Evolutionary conservation across 2,113 vertebrate genomes (phyloP).

Genomic region (Ameiurus melas): DNA sequence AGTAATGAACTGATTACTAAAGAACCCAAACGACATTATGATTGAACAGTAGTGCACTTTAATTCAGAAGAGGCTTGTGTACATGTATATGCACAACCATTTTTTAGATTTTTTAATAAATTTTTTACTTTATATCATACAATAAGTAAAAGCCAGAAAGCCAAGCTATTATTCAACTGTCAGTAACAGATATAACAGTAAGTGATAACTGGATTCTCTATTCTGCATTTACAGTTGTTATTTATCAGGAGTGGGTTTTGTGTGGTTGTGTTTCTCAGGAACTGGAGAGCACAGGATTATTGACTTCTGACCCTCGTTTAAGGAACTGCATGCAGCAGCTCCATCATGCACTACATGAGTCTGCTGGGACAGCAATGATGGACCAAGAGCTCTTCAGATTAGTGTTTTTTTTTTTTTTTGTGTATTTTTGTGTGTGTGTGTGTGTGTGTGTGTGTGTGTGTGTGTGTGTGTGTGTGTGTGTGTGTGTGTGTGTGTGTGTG

Average conservation of each 20-base stretch:
- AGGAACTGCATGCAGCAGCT: conserved; percentile 79
- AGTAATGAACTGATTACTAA: background rate
- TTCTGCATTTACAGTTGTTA: background rate
- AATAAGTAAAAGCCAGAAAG: background rate
- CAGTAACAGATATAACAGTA: background rate
- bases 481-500: background rate
- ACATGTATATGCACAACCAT: background rate
- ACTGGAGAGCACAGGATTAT: conserved; percentile 79
- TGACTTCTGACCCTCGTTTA: conserved; percentile 83
- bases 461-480: background rate
- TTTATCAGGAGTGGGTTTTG: background rate
- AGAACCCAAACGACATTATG: background rate
- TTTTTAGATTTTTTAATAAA: too few species aligned
- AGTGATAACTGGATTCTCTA: background rate
- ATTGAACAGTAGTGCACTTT: background rate
- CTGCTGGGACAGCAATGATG: conserved; percentile 74
- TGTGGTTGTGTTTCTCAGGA: conserved; percentile 63
- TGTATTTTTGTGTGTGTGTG: conserved; percentile 35
- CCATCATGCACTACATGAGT: conserved; percentile 70
- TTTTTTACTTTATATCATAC: background rate
- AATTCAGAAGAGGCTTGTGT: background rate
- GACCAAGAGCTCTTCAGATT: conserved; percentile 81
- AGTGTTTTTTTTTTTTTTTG: too few species aligned
- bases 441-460: conserved; percentile 23
- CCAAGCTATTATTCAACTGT: background rate